Base-by-base conservation (phyloP, 2,888 invertebrate species). In the Baccha elongata region DNA sequence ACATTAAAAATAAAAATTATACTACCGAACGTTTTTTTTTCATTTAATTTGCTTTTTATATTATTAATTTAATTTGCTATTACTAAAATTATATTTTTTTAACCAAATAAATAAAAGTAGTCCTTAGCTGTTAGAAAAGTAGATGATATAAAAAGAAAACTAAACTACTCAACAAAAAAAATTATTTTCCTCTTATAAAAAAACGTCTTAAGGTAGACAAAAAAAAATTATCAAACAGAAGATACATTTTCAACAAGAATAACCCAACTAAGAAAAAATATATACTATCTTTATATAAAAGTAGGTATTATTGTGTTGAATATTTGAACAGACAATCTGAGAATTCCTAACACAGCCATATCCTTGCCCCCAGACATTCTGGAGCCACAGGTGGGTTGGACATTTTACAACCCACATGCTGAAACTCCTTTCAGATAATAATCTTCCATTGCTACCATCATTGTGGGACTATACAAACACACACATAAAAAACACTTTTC, bases 371-470 rank as follows among this genome's bases (percentile, higher is more conserved):
- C 65, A 69, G 69, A 69, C 68, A 58, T 60, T 60, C 42, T 42
- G 81, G 62, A 62, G 75, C 75, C 76, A 75, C 75, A 81, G 76
- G 81, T 81, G 75, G 75, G 23, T 55, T 64, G 48, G 71, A 67
- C 26, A 13, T 44, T 42, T 60, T 17, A 75, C 53, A 73, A 73
- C 60, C 60, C 35, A 62, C 52, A 58, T 37, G 50, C 15, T 50
- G 42, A 46, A 29, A 44, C 48, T 62, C 26, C 29, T 10, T 46
- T 62, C 37, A 68, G 73, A 68, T 35, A 78, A 64, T 62, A 48
- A 68, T 73, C 48, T 53, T 23, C 58, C 55, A 58, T 29, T 42
- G 11, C 37, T 37, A 13, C 40, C 52, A 50, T 42, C 32, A 40
- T 32, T 76, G 46, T 62, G 44, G 50, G 42, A n/a, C 17, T 53